Evolutionary conservation across 2,797 vertebrate genomes (phyloP), one percentile per base, ranked within the genome.

Genomic region (Alca torda): DNA sequence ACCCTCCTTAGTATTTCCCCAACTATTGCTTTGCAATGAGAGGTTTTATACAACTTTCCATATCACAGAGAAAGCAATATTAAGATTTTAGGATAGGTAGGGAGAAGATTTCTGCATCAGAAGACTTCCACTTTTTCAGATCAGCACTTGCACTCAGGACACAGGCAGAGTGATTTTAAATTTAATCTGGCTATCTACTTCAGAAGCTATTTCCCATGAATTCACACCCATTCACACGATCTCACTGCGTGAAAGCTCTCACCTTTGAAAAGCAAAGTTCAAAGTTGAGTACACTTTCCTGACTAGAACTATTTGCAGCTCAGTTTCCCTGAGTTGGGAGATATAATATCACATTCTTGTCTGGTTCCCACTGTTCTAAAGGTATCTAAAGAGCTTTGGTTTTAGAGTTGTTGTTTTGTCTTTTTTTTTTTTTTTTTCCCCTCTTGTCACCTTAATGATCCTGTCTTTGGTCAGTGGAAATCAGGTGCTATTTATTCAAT

Each of bases 251-350:
- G 84, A 88, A 88, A 94, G 19, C 63, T 90, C 65, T 94, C 80
- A 91, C 57, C 76, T 95, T 86, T 88, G 77, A 84, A 96, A 96
- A 95, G 59, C 19, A 63, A 86, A 95, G 89, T 90, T 94, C 87
- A 88, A 82, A 91, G 74, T n/a, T 84, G 74, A 84, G 16, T 77
- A 35, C 10, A 2, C 15, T 84, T 96, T 96, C 88, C 91, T 87
- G 80, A 53, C 39, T 92, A 77, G 51, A 87, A 90, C 60, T 88
- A 77, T 87, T 85, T 87, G 69, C 51, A 74, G 14, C 57, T 94
- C 41, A 43, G 9, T 90, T 95, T 94, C 61, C 69, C 31, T 74
- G 4, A 1, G 16, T 9, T 87, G 56, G 11, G 53, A 92, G 53
- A 79, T 87, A 86, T 3, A 85, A 69, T 89, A 93, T 63, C 65